Conservation (phyloP, 2,113 vertebrate genomes). For the Lates calcarifer region DNA sequence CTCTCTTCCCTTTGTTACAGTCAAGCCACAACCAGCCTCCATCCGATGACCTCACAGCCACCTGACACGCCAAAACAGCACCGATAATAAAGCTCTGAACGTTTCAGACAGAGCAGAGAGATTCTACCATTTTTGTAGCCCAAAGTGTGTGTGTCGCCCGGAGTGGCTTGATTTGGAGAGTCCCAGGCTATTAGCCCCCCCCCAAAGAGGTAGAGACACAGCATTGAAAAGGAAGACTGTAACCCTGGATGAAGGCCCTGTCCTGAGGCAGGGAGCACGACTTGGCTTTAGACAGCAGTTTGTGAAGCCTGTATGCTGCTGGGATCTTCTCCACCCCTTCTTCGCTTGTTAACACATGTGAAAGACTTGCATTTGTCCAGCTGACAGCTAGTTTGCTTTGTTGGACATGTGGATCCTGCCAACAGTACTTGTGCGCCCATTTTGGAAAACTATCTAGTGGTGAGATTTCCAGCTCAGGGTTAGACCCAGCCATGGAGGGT, state of each 20-base stretch:
- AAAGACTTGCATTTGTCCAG: background rate
- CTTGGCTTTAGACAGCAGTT: constrained; percentile 48
- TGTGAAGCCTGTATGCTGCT: constrained; percentile 26
- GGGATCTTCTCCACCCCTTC: background rate
- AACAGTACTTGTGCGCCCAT: constrained; percentile 14
- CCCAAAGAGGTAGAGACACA: constrained; percentile 12
- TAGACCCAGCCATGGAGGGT: constrained; percentile 66
- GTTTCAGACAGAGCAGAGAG: background rate
- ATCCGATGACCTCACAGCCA: constrained; percentile 33
- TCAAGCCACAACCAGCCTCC: constrained; percentile 20
- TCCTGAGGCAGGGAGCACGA: constrained; percentile 32
- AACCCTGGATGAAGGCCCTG: constrained; percentile 45
- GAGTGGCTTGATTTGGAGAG: constrained; percentile 28
- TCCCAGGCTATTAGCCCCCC: constrained; percentile 10
- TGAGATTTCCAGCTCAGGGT: constrained; percentile 24
- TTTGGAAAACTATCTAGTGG: constrained; percentile 41
- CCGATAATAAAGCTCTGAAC: background rate
- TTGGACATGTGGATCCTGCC: constrained; percentile 55
- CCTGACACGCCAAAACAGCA: background rate
- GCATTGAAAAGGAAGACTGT: constrained; percentile 35
- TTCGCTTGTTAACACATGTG: background rate
- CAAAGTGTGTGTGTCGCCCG: constrained; percentile 21
- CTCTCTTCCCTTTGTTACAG: constrained; percentile 55
- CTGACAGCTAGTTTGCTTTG: constrained; percentile 11
- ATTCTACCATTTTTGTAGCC: background rate